A percentile compares a stretch with the other conserved stretches of the same genome.
Conservation (phyloP, 1,140 invertebrate genomes). For the Drosophila varians region DNA sequence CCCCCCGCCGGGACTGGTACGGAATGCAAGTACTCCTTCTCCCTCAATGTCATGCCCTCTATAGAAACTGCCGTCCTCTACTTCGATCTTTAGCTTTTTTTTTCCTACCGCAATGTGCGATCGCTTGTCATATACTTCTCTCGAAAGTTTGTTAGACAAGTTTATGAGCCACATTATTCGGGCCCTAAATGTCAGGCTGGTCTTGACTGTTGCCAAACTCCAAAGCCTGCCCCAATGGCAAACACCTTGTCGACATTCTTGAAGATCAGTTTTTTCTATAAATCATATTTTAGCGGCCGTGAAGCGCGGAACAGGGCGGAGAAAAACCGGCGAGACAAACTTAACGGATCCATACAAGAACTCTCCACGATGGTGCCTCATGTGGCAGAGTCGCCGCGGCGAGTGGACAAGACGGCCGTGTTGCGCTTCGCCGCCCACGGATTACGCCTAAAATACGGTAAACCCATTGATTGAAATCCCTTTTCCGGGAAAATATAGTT, state of each 20-base stretch:
- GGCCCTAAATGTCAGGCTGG: no score
- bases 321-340: constrained; percentile 94
- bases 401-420: constrained; percentile 95
- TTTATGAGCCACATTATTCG: neutral
- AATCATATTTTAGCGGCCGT: constrained; percentile 90
- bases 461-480: no score
- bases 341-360: constrained; percentile 93
- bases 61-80: no score
- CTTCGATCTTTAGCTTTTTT: no score
- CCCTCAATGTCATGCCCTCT: neutral
- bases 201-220: neutral
- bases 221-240: constrained; percentile 11
- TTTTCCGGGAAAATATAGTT: constrained; percentile 60
- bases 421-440: constrained; percentile 92
- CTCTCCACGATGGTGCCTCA: constrained; percentile 92
- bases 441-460: constrained; percentile 84
- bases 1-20: neutral
- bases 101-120: no score
- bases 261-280: no score
- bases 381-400: constrained; percentile 90
- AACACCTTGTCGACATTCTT: constrained; percentile 1
- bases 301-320: constrained; percentile 93
- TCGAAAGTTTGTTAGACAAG: no score
- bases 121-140: no score
- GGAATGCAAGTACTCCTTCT: neutral